phyloP scores from a whole-genome alignment of 2,113 vertebrate genomes.

The Suncus etruscus region DNA sequence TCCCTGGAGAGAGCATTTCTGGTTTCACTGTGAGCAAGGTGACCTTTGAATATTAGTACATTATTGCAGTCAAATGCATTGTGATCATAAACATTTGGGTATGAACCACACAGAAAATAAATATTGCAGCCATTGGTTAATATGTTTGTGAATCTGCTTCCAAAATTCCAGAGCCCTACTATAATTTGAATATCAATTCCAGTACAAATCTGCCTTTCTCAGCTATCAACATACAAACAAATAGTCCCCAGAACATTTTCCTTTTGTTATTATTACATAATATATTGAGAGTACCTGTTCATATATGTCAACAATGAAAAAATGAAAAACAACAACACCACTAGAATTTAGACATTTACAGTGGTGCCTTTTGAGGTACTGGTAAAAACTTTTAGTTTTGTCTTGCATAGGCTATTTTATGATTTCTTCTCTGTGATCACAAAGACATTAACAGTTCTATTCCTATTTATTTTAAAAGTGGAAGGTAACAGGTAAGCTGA shows the following conservation, averaged over 20 bases:
- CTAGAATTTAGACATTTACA: neutral
- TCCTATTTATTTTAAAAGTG: neutral
- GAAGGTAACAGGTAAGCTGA: neutral
- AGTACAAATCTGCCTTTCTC: conserved; percentile 37
- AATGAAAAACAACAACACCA: neutral
- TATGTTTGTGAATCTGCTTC: conserved; percentile 60
- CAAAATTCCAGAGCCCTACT: conserved; percentile 50
- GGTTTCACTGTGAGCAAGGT: conserved; percentile 82
- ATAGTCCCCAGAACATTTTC: neutral
- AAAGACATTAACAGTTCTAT: neutral
- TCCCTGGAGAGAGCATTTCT: conserved; percentile 87
- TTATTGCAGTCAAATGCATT: conserved; percentile 93
- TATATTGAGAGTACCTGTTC: neutral
- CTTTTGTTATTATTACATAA: conserved; percentile 41
- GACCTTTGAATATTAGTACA: conserved; percentile 82
- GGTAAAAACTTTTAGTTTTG: neutral
- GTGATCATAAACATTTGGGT: conserved; percentile 84
- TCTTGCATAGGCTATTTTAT: neutral
- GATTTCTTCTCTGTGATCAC: neutral
- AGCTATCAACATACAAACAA: conserved; percentile 19
- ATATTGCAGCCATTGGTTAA: conserved; percentile 81
- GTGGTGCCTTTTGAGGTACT: neutral
- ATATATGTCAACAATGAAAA: neutral
- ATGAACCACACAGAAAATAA: conserved; percentile 86
- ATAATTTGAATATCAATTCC: neutral